A percentile compares a stretch with the other conserved stretches of the same genome.
phyloP scores from a whole-genome alignment of 2,113 vertebrate genomes.

The Mustela lutreola region DNA sequence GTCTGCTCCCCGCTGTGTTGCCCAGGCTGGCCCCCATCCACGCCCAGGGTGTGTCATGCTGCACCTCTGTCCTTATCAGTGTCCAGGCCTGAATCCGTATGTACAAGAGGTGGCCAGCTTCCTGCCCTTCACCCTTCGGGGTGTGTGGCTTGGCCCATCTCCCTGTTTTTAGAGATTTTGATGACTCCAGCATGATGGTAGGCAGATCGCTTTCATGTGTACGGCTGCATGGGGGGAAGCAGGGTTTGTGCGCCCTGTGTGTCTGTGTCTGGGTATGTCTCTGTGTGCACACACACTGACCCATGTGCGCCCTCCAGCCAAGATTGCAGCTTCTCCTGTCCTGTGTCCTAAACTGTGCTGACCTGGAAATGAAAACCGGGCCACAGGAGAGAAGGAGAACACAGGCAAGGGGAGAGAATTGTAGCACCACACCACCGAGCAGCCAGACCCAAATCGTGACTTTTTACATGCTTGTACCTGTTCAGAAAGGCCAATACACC shows the following conservation, averaged over 20 bases:
- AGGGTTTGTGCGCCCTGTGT: background rate
- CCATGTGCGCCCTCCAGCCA: background rate
- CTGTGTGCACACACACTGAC: background rate
- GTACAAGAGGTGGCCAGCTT: background rate
- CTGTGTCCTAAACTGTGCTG: background rate
- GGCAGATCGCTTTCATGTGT: background rate
- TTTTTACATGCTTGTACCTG: background rate
- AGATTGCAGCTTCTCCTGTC: background rate
- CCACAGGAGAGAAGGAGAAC: background rate
- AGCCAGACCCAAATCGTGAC: background rate
- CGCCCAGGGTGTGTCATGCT: conserved; percentile 62
- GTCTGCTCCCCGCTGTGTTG: background rate
- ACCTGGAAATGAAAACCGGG: background rate
- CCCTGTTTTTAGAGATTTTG: conserved; percentile 73
- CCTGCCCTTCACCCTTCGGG: conserved; percentile 70
- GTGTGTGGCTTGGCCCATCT: conserved; percentile 1
- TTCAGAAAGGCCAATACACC: background rate
- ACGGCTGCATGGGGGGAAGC: background rate
- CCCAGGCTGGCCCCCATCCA: background rate
- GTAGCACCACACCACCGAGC: background rate
- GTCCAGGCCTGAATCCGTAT: conserved; percentile 50
- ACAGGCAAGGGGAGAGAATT: background rate
- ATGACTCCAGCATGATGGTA: background rate
- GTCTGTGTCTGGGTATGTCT: background rate
- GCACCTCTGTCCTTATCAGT: conserved; percentile 5